Evolutionary conservation across 2,888 invertebrate species (phyloP), one percentile per base, ranked within the genome.

Genomic region (Scotopteryx bipunctaria): DNA sequence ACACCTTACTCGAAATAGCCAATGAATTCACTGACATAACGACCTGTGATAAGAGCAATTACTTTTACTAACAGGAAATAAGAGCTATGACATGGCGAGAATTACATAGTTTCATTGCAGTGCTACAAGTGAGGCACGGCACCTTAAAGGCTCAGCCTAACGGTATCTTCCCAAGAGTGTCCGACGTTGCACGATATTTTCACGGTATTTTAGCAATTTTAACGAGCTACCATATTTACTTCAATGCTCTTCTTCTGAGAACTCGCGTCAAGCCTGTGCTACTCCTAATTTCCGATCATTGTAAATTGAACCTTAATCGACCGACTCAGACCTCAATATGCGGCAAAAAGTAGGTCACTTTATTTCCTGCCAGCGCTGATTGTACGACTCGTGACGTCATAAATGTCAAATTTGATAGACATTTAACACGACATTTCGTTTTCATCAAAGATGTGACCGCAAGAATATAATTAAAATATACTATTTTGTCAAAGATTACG

Each of bases 121-220:
- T 25, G 15, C 13, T 36, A 44, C 36, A 45, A 14, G 9, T 9
- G 1, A 13, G 11, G 9, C 16, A 67, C 72, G 67, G 66, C 73
- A 74, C 76, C 74, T 78, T 64, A 59, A 50, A 41, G 3, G 38
- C 53, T 52, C 45, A 50, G 65, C 64, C 68, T 66, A 65, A 68
- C 64, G 66, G 61, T 63, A 68, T 66, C 66, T 62, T 64, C 85
- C 79, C 84, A 55, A 51, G 83, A 83, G 86, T 83, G 80, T 83
- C 81, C 85, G 78, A 71, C 80, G 83, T 78, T 71, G 79, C 80
- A 78, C 73, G 76, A 84, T 84, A 86, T 88, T 88, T 54, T 88
- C 81, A 90, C 88, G 89, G 87, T 87, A 83, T 89, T 90, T 90
- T 87, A 87, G 87, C 89, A 87, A 83, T 81, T 89, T 89, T 90